phyloP scores from a whole-genome alignment of 2,888 invertebrate genomes.

The Hemicrepidius hirtus region DNA sequence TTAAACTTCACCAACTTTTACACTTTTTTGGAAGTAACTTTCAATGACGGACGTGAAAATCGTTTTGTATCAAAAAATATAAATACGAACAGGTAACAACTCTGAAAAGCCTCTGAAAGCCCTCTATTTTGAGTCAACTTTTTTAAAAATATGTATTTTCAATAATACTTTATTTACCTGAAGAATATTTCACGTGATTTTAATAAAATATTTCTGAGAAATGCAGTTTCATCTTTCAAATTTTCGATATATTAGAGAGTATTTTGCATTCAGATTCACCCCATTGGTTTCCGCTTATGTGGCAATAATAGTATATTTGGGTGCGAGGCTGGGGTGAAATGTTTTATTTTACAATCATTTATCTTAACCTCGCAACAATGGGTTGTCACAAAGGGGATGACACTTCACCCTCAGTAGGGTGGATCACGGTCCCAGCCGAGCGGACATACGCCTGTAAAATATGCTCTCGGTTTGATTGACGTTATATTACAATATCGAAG shows the following conservation, averaged over 20 bases:
- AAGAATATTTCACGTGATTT: too few relatives aligned
- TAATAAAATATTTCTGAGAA: too few relatives aligned
- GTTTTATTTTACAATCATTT: slow-evolving; percentile 72
- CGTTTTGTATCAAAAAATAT: too few relatives aligned
- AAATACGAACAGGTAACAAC: too few relatives aligned
- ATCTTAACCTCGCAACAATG: slow-evolving; percentile 71
- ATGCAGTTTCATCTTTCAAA: slow-evolving; percentile 11
- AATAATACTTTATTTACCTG: too few relatives aligned
- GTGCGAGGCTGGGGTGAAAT: slow-evolving; percentile 61
- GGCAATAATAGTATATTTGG: slow-evolving; percentile 66
- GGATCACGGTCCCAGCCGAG: slow-evolving; percentile 41
- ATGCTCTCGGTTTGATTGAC: slow-evolving; percentile 37
- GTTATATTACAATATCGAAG: slow-evolving; percentile 5
- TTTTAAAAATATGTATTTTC: too few relatives aligned
- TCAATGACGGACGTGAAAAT: too few relatives aligned
- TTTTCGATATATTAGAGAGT: slow-evolving; percentile 27
- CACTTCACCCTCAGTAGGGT: slow-evolving; percentile 63
- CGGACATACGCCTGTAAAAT: slow-evolving; percentile 62
- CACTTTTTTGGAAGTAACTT: too few relatives aligned
- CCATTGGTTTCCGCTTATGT: slow-evolving; percentile 68
- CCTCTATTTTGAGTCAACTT: too few relatives aligned
- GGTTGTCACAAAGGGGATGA: slow-evolving; percentile 71
- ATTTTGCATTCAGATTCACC: slow-evolving; percentile 65
- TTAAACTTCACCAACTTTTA: too few relatives aligned
- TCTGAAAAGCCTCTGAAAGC: too few relatives aligned